phyloP scores from a whole-genome alignment of 2,888 invertebrate genomes.

The Sarcophaga variegata region DNA sequence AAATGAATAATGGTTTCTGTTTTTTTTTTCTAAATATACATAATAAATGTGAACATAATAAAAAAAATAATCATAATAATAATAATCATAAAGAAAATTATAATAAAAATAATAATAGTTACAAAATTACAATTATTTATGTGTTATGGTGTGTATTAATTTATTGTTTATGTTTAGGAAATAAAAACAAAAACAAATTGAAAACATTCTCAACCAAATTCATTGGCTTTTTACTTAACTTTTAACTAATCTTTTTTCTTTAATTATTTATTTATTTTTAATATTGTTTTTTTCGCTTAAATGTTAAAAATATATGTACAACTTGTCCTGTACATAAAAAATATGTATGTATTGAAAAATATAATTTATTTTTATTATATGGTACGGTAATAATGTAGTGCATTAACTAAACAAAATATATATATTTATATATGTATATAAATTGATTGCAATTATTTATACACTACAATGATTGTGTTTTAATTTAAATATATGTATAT shows the following conservation, averaged over 20 bases:
- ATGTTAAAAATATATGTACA: constrained; percentile 56
- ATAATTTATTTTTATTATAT: constrained; percentile 8
- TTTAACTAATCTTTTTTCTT: constrained; percentile 15
- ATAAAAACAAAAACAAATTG: constrained; percentile 51
- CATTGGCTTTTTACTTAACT: constrained; percentile 59
- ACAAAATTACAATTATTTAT: constrained; percentile 26
- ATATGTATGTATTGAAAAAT: constrained; percentile 25
- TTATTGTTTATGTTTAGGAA: not conserved
- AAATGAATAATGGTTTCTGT: constrained; percentile 26
- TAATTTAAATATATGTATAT: constrained; percentile 39
- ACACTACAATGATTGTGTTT: constrained; percentile 60
- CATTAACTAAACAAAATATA: constrained; percentile 55
- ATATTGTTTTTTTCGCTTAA: constrained; percentile 35
- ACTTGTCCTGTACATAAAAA: constrained; percentile 53
- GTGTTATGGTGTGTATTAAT: constrained; percentile 8
- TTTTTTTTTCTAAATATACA: constrained; percentile 42
- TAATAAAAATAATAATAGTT: constrained; percentile 17
- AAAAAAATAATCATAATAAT: constrained; percentile 25
- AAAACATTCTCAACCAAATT: constrained; percentile 51
- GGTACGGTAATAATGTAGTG: constrained; percentile 61
- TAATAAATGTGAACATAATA: constrained; percentile 49
- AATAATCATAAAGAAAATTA: constrained; percentile 34
- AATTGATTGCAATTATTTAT: constrained; percentile 57
- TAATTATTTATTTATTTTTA: not conserved
- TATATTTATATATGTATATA: constrained; percentile 25